Evolutionary conservation across 2,888 invertebrate species (phyloP).

Genomic region (Hecatera dysodea): DNA sequence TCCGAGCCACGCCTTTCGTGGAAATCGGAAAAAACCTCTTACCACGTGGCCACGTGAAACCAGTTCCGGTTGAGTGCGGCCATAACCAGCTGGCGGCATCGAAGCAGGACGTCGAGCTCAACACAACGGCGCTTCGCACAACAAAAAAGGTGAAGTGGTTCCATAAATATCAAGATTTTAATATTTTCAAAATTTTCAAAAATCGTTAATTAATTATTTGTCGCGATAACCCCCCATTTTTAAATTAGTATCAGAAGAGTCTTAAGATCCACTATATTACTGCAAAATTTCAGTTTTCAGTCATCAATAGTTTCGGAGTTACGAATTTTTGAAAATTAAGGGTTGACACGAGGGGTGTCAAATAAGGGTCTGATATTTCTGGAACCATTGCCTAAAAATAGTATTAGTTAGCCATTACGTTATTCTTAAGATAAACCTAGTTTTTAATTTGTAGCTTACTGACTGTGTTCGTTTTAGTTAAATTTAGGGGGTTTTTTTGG

Average conservation of each 20-base stretch:
- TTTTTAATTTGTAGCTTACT: too few relatives aligned
- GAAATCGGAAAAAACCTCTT: too few relatives aligned
- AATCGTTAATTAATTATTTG: not conserved
- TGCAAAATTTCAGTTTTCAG: not conserved
- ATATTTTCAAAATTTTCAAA: not conserved
- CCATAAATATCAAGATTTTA: not conserved
- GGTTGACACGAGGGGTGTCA: not conserved
- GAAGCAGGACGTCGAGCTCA: not conserved
- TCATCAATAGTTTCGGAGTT: not conserved
- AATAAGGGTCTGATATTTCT: not conserved
- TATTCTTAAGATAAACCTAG: not conserved
- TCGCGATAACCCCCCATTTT: not conserved
- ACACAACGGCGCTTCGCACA: not conserved
- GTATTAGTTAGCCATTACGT: not conserved
- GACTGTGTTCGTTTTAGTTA: too few relatives aligned
- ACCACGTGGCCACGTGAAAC: too few relatives aligned
- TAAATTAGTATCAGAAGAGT: not conserved
- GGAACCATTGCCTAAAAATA: not conserved
- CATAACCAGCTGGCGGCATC: not conserved
- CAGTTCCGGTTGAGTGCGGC: too few relatives aligned
- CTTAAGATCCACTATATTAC: accelerated
- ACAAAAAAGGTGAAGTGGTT: not conserved
- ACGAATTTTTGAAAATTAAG: not conserved
- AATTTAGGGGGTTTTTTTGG: too few relatives aligned
- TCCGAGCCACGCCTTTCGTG: too few relatives aligned